Evolutionary conservation across 37 sponge, comb jelly and placozoan genomes (phyloP), one percentile per base, ranked within the genome.

Genomic region (Mnemiopsis leidyi): DNA sequence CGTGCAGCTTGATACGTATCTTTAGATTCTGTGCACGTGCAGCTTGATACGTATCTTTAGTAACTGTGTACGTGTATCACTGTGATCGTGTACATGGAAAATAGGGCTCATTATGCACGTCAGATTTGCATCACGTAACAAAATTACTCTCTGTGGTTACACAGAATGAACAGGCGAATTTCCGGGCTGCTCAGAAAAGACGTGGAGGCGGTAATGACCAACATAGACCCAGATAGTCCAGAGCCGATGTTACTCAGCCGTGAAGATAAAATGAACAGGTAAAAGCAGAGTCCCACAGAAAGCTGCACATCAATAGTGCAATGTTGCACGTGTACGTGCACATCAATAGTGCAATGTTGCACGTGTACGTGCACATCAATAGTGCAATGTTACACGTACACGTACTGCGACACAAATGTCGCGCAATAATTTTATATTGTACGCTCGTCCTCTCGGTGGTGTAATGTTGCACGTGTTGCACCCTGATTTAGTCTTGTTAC

Each of bases 81-180:
- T n/a, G n/a, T n/a, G n/a, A n/a, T n/a, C n/a, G n/a, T n/a, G n/a
- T n/a, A n/a, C n/a, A n/a, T n/a, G n/a, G n/a, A n/a, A n/a, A n/a
- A n/a, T n/a, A n/a, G n/a, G n/a, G n/a, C n/a, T n/a, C n/a, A n/a
- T n/a, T n/a, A n/a, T n/a, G n/a, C n/a, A n/a, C n/a, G n/a, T n/a
- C n/a, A n/a, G n/a, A n/a, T n/a, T n/a, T n/a, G n/a, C n/a, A n/a
- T 48, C 13, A 13, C 13, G 61, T 48, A 48, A 48, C 61, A 48
- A 13, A 18, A 48, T 18, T 48, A 18, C 5, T 48, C 61, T 48
- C n/a, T 48, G 61, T 48, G 61, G 61, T 48, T 5, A 48, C 13
- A 48, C 35, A 79, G 82, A 35, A 35, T 79, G 37, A 79, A 79
- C 82, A 30, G 82, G 37, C 35, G 82, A 36, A 79, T 79, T 3